A percentile compares a stretch with the other conserved stretches of the same genome.
These are phyloP conservation scores for Cephalopholis sonnerati DNA, from an alignment of 2,113 vertebrate species.

Conservation along the genomic window DNA sequence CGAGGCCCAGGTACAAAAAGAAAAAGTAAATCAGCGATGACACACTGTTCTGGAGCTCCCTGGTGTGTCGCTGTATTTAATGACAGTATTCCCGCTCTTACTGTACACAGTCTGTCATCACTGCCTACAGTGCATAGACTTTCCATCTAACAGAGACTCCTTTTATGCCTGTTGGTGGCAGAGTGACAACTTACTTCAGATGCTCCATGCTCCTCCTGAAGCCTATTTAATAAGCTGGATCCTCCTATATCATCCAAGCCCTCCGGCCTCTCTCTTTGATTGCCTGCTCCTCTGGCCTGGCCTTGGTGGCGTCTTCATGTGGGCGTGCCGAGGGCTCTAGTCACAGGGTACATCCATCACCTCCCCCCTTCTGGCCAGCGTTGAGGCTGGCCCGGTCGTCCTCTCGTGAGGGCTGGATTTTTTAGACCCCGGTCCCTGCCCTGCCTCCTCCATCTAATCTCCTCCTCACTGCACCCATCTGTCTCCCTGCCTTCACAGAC, in stretches of 20 bases:
- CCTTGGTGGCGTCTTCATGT: conserved; percentile 72
- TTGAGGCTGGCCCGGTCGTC: conserved; percentile 53
- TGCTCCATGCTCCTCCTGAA: conserved; percentile 74
- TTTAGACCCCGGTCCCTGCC: conserved; percentile 60
- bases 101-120: conserved; percentile 74
- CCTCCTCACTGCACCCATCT: conserved; percentile 74
- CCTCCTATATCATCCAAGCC: conserved; percentile 77
- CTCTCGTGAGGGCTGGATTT: conserved; percentile 69
- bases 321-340: conserved; percentile 67
- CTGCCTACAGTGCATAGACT: conserved; percentile 65
- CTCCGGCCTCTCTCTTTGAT: conserved; percentile 74
- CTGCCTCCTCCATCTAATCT: conserved; percentile 76
- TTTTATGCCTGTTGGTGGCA: conserved; percentile 76
- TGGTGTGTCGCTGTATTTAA: conserved; percentile 72
- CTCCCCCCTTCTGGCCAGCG: conserved; percentile 32
- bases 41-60: conserved; percentile 70
- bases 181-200: conserved; percentile 80
- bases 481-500: conserved; percentile 69
- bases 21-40: conserved; percentile 68
- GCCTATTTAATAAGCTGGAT: conserved; percentile 83
- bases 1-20: conserved; percentile 58
- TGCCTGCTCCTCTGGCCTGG: conserved; percentile 74
- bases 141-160: conserved; percentile 58
- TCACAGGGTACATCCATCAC: conserved; percentile 80
- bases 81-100: conserved; percentile 74